Percentiles rank a stretch among this genome's conserved stretches.
Conservation (phyloP, 2,797 vertebrate genomes). For the Pseudochirops corinnae region DNA sequence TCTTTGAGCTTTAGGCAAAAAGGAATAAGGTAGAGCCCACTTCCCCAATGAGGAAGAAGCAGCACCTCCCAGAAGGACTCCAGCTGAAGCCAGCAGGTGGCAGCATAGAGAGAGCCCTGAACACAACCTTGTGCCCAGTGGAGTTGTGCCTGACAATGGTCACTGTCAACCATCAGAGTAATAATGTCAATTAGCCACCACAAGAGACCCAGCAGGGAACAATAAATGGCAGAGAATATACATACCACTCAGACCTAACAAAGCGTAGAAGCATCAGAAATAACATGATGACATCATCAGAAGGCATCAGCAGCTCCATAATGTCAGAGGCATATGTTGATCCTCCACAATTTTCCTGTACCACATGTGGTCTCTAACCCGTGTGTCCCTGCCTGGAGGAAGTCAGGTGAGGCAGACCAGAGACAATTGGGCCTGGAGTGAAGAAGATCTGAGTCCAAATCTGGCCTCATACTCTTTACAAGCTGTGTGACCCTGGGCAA, state of each 20-base stretch:
- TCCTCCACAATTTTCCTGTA: background rate
- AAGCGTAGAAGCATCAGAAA: background rate
- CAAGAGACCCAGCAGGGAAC: background rate
- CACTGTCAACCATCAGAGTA: background rate
- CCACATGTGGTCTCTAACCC: background rate
- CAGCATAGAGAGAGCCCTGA: background rate
- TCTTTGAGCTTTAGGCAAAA: background rate
- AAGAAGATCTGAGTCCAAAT: background rate
- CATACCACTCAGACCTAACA: background rate
- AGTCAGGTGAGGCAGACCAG: background rate
- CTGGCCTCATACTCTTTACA: background rate
- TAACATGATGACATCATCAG: background rate
- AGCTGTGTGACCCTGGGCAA: background rate
- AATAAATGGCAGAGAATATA: background rate
- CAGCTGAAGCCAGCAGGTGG: background rate
- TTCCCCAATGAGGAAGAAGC: background rate
- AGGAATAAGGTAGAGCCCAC: background rate
- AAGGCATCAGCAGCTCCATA: background rate
- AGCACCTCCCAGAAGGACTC: background rate
- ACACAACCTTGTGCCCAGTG: background rate
- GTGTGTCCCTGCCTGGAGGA: background rate
- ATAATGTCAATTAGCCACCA: background rate
- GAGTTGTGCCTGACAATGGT: background rate
- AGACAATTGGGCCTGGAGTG: background rate
- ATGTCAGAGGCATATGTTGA: background rate